A percentile compares a stretch with the other conserved stretches of the same genome.
These are phyloP conservation scores for Plutella xylostella DNA, from an alignment of 2,888 invertebrate species.

Conservation along the genomic window DNA sequence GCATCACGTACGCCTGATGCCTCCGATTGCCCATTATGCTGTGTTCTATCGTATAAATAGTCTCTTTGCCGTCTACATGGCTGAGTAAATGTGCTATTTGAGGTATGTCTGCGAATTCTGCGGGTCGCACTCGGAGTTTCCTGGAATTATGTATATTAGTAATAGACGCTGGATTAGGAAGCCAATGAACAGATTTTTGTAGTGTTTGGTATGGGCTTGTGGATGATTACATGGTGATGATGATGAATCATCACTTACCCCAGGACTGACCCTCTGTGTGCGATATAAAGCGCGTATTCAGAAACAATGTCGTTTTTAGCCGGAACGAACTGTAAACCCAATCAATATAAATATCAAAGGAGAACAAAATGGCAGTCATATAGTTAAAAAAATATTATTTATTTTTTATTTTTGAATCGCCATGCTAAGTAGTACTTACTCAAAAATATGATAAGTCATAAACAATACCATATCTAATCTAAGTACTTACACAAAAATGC, in stretches of 20 bases:
- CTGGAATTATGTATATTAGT: conserved; percentile 28
- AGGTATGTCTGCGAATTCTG: conserved; percentile 47
- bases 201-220: neutral
- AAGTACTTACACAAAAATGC: conserved; percentile 58
- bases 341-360: neutral
- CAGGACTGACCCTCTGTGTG: conserved; percentile 44
- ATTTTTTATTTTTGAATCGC: neutral
- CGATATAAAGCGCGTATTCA: conserved; percentile 37
- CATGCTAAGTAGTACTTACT: no score
- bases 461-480: no score
- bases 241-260: conserved; percentile 27
- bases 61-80: conserved; percentile 36
- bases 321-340: conserved; percentile 44
- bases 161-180: neutral
- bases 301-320: conserved; percentile 28
- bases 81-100: conserved; percentile 37
- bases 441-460: no score
- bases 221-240: neutral
- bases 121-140: conserved; percentile 45
- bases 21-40: conserved; percentile 28
- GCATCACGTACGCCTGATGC: conserved; percentile 37
- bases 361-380: neutral
- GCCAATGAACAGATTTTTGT: neutral
- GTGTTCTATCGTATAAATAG: conserved; percentile 39
- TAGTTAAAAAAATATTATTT: conserved; percentile 1